Conservation (phyloP, 2,888 invertebrate species). For the Leptinotarsa juncta region DNA sequence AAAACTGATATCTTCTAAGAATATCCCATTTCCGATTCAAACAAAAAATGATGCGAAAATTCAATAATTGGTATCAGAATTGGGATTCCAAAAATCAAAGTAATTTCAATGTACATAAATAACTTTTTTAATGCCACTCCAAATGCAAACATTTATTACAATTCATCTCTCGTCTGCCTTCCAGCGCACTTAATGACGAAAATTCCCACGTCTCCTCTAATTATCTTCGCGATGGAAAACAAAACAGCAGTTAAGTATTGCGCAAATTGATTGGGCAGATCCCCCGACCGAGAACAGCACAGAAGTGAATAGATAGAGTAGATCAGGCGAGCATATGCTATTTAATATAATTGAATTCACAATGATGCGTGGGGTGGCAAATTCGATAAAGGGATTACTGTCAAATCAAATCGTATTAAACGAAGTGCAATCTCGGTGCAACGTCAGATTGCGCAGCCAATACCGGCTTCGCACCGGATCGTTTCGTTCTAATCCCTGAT, state of each 20-base stretch:
- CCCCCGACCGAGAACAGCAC: slow-evolving; percentile 38
- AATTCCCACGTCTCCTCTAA: slow-evolving; percentile 29
- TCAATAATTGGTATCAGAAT: too few species aligned
- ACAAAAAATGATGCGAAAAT: too few species aligned
- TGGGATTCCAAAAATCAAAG: too few species aligned
- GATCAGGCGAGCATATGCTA: slow-evolving; percentile 64
- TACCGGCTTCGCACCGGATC: slow-evolving; percentile 21
- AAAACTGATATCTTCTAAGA: too few species aligned
- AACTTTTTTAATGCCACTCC: too few species aligned
- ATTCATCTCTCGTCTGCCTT: too few species aligned
- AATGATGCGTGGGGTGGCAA: slow-evolving; percentile 66
- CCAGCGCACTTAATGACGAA: background rate
- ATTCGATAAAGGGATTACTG: slow-evolving; percentile 68
- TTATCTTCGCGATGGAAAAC: slow-evolving; percentile 41
- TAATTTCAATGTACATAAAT: too few species aligned
- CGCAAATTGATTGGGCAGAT: slow-evolving; percentile 55
- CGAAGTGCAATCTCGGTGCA: slow-evolving; percentile 63
- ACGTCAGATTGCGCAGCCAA: slow-evolving; percentile 46
- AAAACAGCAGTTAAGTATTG: slow-evolving; percentile 54
- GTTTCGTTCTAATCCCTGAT: slow-evolving; percentile 29
- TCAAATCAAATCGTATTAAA: slow-evolving; percentile 68
- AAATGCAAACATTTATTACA: too few species aligned
- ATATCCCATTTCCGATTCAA: too few species aligned
- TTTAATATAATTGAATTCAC: slow-evolving; percentile 67
- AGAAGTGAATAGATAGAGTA: slow-evolving; percentile 31